phyloP scores from a whole-genome alignment of 2,888 invertebrate genomes.

The Nesidiocoris tenuis region DNA sequence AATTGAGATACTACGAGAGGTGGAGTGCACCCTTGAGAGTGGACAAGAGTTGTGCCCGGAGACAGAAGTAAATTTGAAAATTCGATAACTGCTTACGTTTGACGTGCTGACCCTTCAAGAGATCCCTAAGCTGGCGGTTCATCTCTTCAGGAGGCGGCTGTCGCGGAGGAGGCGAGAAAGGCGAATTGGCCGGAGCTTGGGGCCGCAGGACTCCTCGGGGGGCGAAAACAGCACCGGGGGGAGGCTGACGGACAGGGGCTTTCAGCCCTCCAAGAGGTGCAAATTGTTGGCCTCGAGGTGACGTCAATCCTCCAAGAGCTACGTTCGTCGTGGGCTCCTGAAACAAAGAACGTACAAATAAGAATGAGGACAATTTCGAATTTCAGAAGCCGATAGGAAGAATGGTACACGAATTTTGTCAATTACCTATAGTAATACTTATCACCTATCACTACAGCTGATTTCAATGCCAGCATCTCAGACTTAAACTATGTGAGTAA shows the following conservation, averaged over 20 bases:
- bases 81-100: too few relatives aligned
- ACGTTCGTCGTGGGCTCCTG: conserved; percentile 2
- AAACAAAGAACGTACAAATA: too few relatives aligned
- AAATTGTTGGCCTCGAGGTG: conserved; percentile 20
- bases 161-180: conserved; percentile 40
- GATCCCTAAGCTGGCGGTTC: conserved; percentile 75
- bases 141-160: conserved; percentile 56
- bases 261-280: conserved; percentile 31
- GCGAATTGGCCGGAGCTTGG: conserved; percentile 13
- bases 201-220: conserved; percentile 22
- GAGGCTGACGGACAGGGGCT: conserved; percentile 15
- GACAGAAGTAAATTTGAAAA: too few relatives aligned
- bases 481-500: neutral
- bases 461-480: too few relatives aligned
- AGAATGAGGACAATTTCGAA: too few relatives aligned
- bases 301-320: conserved; percentile 12
- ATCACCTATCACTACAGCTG: too few relatives aligned
- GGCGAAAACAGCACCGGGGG: conserved; percentile 16
- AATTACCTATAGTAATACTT: too few relatives aligned
- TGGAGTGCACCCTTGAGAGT: too few relatives aligned
- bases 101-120: conserved; percentile 74
- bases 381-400: too few relatives aligned
- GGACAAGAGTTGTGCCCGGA: too few relatives aligned
- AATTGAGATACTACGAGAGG: neutral
- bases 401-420: too few relatives aligned